These are phyloP conservation scores for Aporophyla lueneburgensis DNA, from an alignment of 2,888 invertebrate species.

Conservation along the genomic window DNA sequence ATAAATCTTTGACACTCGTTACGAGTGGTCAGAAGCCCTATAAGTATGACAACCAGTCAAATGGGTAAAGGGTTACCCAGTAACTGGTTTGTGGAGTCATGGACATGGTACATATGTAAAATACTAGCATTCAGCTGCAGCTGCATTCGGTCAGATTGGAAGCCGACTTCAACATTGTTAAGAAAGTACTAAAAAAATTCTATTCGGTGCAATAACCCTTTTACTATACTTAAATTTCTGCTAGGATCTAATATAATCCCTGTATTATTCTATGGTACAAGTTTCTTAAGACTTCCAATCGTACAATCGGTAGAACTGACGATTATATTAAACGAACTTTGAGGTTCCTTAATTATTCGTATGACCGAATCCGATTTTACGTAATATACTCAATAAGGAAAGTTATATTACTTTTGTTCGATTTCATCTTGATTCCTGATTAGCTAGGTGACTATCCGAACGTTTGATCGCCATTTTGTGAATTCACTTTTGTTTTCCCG, in stretches of 20 bases:
- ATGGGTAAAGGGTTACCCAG: too few relatives aligned
- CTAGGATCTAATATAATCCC: constrained; percentile 9
- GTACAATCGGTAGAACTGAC: constrained; percentile 41
- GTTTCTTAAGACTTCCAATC: constrained; percentile 35
- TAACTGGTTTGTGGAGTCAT: too few relatives aligned
- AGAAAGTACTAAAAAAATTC: too few relatives aligned
- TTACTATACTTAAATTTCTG: too few relatives aligned
- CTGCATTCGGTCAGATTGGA: too few relatives aligned
- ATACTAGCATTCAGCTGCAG: too few relatives aligned
- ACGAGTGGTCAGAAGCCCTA: too few relatives aligned
- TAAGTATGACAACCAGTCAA: too few relatives aligned
- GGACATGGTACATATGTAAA: too few relatives aligned
- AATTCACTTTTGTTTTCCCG: constrained; percentile 59
- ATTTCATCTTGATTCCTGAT: constrained; percentile 78
- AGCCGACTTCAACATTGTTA: too few relatives aligned
- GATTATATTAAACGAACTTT: constrained; percentile 63
- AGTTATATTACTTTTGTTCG: constrained; percentile 88
- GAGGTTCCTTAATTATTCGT: constrained; percentile 80
- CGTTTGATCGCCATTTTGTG: constrained; percentile 69
- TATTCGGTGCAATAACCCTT: too few relatives aligned
- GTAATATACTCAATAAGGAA: constrained; percentile 83
- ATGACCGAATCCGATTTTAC: constrained; percentile 80
- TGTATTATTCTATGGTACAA: constrained; percentile 12
- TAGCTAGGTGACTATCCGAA: constrained; percentile 71
- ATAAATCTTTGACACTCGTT: too few relatives aligned